Conservation (phyloP, 2,113 vertebrate genomes). For the Sterna hirundo region DNA sequence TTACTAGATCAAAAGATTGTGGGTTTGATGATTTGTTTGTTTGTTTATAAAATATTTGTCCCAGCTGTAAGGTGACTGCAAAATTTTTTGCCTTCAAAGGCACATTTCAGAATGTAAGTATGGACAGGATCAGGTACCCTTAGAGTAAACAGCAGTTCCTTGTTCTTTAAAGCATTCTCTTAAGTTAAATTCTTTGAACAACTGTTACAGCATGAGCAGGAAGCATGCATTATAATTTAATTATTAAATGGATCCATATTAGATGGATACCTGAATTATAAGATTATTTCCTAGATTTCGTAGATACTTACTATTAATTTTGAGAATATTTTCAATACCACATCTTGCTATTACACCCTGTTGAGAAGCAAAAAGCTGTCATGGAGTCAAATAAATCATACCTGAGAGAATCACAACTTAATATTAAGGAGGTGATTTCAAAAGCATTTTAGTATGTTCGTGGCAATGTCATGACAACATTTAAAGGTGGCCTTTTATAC, state of each 20-base stretch:
- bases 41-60: background rate
- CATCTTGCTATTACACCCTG: background rate
- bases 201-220: background rate
- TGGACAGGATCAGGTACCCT: background rate
- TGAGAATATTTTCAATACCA: background rate
- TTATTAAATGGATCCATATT: background rate
- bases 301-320: background rate
- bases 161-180: background rate
- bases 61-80: background rate
- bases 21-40: background rate
- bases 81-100: background rate
- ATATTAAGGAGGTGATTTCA: background rate
- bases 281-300: background rate
- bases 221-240: background rate
- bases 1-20: background rate
- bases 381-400: background rate
- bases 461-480: background rate
- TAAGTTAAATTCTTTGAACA: background rate
- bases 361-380: background rate
- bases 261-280: background rate
- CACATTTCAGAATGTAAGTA: background rate
- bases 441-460: background rate
- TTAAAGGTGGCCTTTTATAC: background rate
- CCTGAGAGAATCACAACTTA: background rate
- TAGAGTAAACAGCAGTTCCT: background rate